These are phyloP conservation scores for Rhinogobio ventralis DNA, from an alignment of 2,797 vertebrate species.

Conservation along the genomic window DNA sequence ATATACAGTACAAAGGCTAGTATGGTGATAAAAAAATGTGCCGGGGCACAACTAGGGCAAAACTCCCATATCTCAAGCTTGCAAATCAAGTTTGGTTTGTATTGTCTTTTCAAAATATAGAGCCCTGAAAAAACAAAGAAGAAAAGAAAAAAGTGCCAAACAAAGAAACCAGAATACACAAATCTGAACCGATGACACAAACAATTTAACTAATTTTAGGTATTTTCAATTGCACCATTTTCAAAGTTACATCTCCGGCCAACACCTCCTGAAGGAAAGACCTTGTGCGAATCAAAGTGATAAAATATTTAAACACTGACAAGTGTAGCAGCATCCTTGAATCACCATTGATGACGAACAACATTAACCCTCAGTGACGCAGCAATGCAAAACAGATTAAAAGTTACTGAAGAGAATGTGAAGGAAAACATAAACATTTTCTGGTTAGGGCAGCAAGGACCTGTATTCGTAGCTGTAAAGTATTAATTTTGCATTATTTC, in stretches of 20 bases:
- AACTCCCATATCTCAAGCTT: constrained; percentile 28
- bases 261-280: background rate
- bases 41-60: constrained; percentile 5
- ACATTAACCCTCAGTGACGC: background rate
- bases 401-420: background rate
- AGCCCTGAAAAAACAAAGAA: background rate
- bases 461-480: background rate
- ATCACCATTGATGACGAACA: no score
- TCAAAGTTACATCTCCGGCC: background rate
- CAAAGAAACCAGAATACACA: background rate
- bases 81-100: constrained; percentile 27
- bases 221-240: background rate
- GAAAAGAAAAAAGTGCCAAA: background rate
- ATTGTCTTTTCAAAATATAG: background rate
- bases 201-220: background rate
- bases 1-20: background rate
- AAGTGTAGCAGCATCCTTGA: no score
- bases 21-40: background rate
- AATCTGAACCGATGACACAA: background rate
- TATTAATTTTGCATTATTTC: background rate
- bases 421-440: background rate
- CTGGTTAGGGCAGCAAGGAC: background rate
- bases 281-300: background rate
- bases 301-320: background rate
- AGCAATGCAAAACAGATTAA: background rate